Base-by-base conservation (phyloP, 2,113 vertebrate species). In the Raja brachyura region DNA sequence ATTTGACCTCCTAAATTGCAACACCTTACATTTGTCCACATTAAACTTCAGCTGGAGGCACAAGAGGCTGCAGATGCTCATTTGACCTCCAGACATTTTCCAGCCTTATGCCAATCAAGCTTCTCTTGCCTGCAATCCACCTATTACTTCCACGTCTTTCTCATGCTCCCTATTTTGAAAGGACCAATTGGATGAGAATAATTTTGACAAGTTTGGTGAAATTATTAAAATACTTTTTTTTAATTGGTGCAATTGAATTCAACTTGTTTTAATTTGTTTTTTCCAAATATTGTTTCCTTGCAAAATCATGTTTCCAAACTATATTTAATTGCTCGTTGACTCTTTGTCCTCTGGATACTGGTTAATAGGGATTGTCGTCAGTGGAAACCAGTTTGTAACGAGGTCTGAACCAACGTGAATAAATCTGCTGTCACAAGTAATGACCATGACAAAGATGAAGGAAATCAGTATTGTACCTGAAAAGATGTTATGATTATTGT, bases 371-470 rank as follows among this genome's bases (percentile, higher is more conserved):
- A 48, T 33, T 68, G 16, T 39, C 31, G 66, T 90, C 63, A 92
- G 1, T 54, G 90, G 66, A 92, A 92, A 92, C 73, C 90, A 73
- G 66, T 70, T 66, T 39, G 63, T 39, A 33, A n/a, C 31, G 70
- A 90, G 68, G 31, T 39, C 39, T 92, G 33, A 74, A 92, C 3
- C 39, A 39, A 90, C 20, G 31, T 22, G 66, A 66, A 54, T 22
- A 74, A 73, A 92, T 92, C 28, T 74, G 90, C 66, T 92, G 73
- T 92, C 66, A 92, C 20, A 68, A 70, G 31, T 16, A 39, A 22
- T 70, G 33, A 70, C 63, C 88, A 39, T 90, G 86, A 22, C 88
- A 28, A 22, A 48, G 88, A 68, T 70, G 63, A 22, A 31, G 7
- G 25, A 70, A 70, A 90, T 90, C 31, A 31, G 16, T 33, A 28